A percentile compares a stretch with the other conserved stretches of the same genome.
Conservation (phyloP, 2,888 invertebrate genomes). For the Eupithecia pulchellata region DNA sequence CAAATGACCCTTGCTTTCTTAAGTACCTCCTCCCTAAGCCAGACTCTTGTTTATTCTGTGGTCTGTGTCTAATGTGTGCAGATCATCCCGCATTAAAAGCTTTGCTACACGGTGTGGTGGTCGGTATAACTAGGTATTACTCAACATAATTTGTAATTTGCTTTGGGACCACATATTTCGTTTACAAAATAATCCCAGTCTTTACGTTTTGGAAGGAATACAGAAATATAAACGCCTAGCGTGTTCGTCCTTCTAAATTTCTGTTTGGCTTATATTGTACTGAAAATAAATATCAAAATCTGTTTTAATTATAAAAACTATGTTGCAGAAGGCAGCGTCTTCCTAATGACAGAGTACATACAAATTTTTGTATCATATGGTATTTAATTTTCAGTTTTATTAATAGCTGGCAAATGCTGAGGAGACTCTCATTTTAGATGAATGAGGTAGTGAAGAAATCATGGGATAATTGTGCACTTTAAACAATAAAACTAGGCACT, state of each 20-base stretch:
- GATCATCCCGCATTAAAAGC: conserved; percentile 59
- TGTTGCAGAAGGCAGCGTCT: no score
- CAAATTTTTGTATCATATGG: neutral
- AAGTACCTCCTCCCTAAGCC: conserved; percentile 47
- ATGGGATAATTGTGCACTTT: neutral
- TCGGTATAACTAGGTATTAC: neutral
- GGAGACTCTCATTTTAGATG: neutral
- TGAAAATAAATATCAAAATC: no score
- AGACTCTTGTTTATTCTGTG: conserved; percentile 28
- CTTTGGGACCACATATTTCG: neutral
- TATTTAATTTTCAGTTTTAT: neutral
- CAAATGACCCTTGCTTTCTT: conserved; percentile 46
- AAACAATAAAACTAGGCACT: neutral
- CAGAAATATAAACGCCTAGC: no score
- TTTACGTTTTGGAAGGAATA: neutral
- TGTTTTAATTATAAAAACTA: no score
- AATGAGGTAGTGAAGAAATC: neutral
- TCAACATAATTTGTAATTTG: neutral
- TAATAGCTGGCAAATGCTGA: neutral
- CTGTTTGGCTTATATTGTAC: neutral
- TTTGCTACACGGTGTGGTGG: neutral
- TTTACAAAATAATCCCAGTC: no score
- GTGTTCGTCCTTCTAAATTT: neutral
- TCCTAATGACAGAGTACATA: no score
- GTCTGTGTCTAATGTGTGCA: conserved; percentile 54